Percentiles rank a stretch among this genome's conserved stretches.
Evolutionary conservation across 2,888 invertebrate species (phyloP).

Genomic region (Agrochola circellaris): DNA sequence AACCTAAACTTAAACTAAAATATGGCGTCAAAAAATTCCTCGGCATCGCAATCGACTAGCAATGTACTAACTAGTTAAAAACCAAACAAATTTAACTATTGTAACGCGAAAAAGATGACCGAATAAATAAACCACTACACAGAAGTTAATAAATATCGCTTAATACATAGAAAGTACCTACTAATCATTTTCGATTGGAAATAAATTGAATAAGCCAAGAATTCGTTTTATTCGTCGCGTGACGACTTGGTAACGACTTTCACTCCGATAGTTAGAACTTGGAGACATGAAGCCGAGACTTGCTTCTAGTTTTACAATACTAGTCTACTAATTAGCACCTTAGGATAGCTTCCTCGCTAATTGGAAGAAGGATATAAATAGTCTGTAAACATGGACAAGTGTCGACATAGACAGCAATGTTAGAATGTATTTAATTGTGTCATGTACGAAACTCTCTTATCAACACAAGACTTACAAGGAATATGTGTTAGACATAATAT

Average conservation of each 20-base stretch:
- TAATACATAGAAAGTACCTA: not conserved
- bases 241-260: slow-evolving; percentile 12
- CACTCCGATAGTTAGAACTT: not conserved
- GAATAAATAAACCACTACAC: not conserved
- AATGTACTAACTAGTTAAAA: not conserved
- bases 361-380: not conserved
- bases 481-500: not conserved
- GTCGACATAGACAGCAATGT: not conserved
- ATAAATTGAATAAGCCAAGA: not conserved
- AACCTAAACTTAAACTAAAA: too few species aligned
- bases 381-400: not conserved
- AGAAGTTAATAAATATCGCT: not conserved
- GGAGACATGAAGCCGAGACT: not conserved
- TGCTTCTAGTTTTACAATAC: slow-evolving; percentile 8
- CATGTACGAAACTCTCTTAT: not conserved
- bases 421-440: not conserved
- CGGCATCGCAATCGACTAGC: too few species aligned
- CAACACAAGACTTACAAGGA: not conserved
- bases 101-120: not conserved
- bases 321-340: slow-evolving; percentile 11
- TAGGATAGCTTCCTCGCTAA: not conserved
- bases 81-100: too few species aligned
- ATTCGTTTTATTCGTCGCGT: too few species aligned
- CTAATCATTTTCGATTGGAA: not conserved
- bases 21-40: too few species aligned